Base-by-base conservation (phyloP, 2,797 vertebrate genomes). In the Eleutherodactylus coqui region DNA sequence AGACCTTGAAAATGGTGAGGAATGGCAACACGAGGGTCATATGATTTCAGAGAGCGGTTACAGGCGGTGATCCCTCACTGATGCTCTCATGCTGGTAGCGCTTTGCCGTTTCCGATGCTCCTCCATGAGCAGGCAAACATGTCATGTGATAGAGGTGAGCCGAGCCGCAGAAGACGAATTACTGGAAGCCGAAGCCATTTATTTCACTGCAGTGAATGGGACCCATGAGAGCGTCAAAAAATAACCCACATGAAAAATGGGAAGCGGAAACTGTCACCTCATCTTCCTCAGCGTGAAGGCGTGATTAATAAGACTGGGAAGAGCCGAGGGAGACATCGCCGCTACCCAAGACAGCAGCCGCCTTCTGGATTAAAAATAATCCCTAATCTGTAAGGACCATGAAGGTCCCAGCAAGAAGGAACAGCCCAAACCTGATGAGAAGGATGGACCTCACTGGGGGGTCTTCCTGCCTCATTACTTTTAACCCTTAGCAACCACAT, bases 241-340 rank as follows among this genome's bases (percentile, higher is more conserved):
- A 86, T 86, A 86, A 75, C 79, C 43, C 38, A n/a, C 21, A 82
- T 64, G 79, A 86, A 69, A 21, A 82, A 82, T 82, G 79, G 47
- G 55, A 67, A 51, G 27, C 29, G 85, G 79, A 81, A 82, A 69
- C 43, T 47, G 84, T 85, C 84, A 79, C 64, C 34, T 77, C 72
- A 82, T 82, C 85, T 82, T 82, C 85, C 85, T 82, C 75, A 64
- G 62, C 2, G 36, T 53, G 53, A 70, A 75, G 49, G 58, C n/a
- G 34, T 79, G 67, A 85, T 80, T 80, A 73, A 73, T 62, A 85
- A 27, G 36, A 69, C 77, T 62, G 76, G 64, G 77, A 82, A 82
- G 55, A 73, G 21, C 32, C 11, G 45, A 62, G 53, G 29, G 64
- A 67, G 64, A 72, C 64, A 53, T 49, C 29, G 29, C 24, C 8